Conservation (phyloP, 2,888 invertebrate species). For the Dicranocentrus wangi region DNA sequence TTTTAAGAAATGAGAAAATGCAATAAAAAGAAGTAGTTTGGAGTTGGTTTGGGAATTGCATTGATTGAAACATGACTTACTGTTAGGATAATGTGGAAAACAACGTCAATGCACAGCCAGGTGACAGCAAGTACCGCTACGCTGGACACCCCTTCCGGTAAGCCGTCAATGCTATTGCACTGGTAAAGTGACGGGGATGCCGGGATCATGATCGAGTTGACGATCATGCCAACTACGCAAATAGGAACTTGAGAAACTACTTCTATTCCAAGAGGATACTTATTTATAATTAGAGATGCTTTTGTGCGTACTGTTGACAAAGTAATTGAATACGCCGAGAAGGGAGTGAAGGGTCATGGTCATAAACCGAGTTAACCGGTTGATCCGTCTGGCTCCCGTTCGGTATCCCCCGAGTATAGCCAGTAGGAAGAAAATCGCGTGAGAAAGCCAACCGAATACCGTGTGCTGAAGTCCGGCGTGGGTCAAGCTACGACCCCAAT, state of each 20-base stretch:
- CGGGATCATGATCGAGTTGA: background rate
- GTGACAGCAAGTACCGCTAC: background rate
- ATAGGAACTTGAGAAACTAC: too few species aligned
- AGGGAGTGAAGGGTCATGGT: background rate
- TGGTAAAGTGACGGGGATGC: slow-evolving; percentile 2
- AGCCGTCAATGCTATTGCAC: background rate
- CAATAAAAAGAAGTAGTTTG: background rate
- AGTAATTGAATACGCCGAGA: background rate
- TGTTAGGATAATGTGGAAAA: background rate
- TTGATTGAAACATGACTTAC: background rate
- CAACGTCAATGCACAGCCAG: background rate
- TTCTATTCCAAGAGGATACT: too few species aligned
- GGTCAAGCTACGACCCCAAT: background rate
- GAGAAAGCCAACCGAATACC: background rate
- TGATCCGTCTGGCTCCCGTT: background rate
- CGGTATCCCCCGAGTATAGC: background rate
- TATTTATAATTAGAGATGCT: too few species aligned
- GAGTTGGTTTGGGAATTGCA: background rate
- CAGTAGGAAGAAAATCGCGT: background rate
- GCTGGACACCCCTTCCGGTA: background rate
- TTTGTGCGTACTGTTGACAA: background rate
- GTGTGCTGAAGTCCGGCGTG: background rate
- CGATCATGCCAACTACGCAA: background rate
- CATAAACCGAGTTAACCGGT: background rate
- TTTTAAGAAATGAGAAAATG: too few species aligned